Evolutionary conservation across 92 coral and sea anemone genomes (phyloP), one percentile per base, ranked within the genome.

Genomic region (Metridium senile): DNA sequence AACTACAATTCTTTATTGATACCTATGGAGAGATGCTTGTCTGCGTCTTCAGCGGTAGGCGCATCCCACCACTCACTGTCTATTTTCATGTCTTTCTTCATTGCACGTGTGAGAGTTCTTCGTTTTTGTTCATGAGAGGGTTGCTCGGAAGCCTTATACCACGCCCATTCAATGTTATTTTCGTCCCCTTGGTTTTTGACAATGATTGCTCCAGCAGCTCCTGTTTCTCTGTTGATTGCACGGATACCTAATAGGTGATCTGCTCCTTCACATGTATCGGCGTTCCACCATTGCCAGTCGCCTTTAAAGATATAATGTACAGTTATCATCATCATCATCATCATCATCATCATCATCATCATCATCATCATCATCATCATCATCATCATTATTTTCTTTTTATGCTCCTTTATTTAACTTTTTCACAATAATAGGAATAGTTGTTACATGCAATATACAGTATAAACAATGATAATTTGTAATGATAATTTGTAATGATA

Each of bases 251-350:
- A 45, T 18, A 78, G 45, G 26, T 68, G 21, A 58, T 69, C 83
- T 10, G 53, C 83, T 18, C 83, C 83, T 56, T 79, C 83, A 22
- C 69, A 58, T 8, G 83, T 79, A 6, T 62, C 68, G 21, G 83
- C 83, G 18, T 79, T 69, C 83, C 83, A 79, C 76, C 76, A 79
- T 39, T 34, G 66, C 68, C 76, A 69, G 34, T 69, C 74, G 19
- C 74, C 56, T 43, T 0, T 11, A 13, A 11, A 13, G 25, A n/a
- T n/a, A n/a, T n/a, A n/a, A n/a, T n/a, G n/a, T n/a, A n/a, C n/a
- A n/a, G n/a, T n/a, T n/a, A n/a, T n/a, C 46, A 28, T 6, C 49
- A 4, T 39, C 49, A 39, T 13, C 49, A 13, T 39, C 49, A 13
- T 39, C 8, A 39, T n/a, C n/a, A n/a, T n/a, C n/a, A n/a, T n/a